A percentile compares a stretch with the other conserved stretches of the same genome.
Evolutionary conservation across 1,140 invertebrate species (phyloP).

Genomic region (Anastrepha obliqua): DNA sequence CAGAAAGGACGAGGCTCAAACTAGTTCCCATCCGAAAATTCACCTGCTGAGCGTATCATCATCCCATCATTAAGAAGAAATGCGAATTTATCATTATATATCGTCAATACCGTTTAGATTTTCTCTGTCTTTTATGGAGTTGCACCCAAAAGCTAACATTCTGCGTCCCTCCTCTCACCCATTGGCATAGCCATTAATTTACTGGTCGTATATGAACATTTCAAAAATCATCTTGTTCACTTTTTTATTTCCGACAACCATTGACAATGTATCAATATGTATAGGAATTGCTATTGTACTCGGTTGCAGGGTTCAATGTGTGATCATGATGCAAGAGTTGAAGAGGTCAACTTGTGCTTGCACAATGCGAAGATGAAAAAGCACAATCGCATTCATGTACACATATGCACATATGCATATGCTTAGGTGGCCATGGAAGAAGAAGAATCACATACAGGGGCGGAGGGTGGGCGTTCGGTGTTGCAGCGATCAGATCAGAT

Average conservation of each 20-base stretch:
- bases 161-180: no score
- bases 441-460: neutral
- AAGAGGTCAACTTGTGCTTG: conserved; percentile 52
- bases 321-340: conserved; percentile 55
- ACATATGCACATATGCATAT: neutral
- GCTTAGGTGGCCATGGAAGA: neutral
- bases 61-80: no score
- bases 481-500: conserved; percentile 29
- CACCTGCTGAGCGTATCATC: no score
- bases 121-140: no score
- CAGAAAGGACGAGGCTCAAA: no score
- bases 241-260: conserved; percentile 32
- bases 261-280: conserved; percentile 3
- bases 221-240: conserved; percentile 5
- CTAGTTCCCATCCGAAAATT: no score
- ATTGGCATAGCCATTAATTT: neutral
- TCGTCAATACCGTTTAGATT: no score
- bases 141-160: no score
- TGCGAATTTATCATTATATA: no score
- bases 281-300: neutral
- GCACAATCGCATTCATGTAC: neutral
- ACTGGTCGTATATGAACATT: neutral
- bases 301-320: neutral
- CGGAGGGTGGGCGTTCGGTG: conserved; percentile 6
- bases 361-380: neutral